phyloP scores from a whole-genome alignment of 2,113 vertebrate species.

The Oostethus manadensis region DNA sequence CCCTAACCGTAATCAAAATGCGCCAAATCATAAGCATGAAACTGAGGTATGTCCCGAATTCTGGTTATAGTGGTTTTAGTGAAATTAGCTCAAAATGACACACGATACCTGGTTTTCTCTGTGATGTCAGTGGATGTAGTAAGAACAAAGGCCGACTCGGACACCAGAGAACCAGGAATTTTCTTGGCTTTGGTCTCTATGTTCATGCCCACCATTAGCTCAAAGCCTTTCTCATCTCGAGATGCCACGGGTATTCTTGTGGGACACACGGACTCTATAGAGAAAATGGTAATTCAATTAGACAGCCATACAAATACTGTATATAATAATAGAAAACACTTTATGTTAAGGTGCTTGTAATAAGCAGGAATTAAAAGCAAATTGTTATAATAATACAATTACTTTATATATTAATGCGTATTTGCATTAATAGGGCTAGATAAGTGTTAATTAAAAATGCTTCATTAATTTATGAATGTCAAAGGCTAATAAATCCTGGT shows the following conservation, averaged over 20 bases:
- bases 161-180: constrained; percentile 67
- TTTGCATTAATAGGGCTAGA: no score
- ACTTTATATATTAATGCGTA: no score
- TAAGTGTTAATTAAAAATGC: no score
- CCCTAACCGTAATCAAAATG: no score
- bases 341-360: no score
- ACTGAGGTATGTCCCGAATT: no score
- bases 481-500: no score
- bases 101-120: constrained; percentile 70
- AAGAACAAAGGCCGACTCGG: constrained; percentile 67
- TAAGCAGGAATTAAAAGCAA: no score
- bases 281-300: background rate
- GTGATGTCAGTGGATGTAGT: constrained; percentile 61
- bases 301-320: background rate
- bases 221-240: constrained; percentile 78
- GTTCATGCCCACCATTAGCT: constrained; percentile 74
- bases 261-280: constrained; percentile 75
- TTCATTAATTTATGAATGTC: no score
- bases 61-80: background rate
- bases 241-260: constrained; percentile 76
- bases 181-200: constrained; percentile 66
- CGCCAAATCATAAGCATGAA: no score
- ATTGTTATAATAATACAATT: no score
- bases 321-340: no score
- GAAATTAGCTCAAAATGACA: background rate